phyloP scores from a whole-genome alignment of 2,113 vertebrate species.

The Barbus barbus region DNA sequence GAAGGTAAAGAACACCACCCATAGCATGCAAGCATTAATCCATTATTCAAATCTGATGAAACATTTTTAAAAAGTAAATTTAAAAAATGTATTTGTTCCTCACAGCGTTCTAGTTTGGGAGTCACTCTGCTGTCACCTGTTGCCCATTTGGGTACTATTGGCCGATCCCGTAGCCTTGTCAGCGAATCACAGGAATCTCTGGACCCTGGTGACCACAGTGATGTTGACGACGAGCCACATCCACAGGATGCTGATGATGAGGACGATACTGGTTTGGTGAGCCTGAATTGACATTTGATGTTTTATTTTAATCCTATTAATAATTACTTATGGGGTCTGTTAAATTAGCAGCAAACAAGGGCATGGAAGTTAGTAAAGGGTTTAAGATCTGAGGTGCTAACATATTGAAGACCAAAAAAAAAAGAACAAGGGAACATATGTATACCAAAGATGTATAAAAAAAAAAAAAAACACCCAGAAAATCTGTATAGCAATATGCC shows the following conservation, averaged over 20 bases:
- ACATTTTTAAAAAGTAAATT: no score
- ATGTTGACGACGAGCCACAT: slow-evolving; percentile 75
- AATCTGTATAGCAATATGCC: no score
- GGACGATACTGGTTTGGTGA: slow-evolving; percentile 80
- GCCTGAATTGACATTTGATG: slow-evolving; percentile 29
- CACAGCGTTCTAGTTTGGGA: slow-evolving; percentile 77
- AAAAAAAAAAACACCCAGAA: no score
- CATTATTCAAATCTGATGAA: neutral
- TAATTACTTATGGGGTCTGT: neutral
- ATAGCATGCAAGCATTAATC: neutral
- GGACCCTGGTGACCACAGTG: slow-evolving; percentile 79
- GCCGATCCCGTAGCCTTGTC: slow-evolving; percentile 79
- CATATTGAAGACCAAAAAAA: neutral
- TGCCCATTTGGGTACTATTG: slow-evolving; percentile 77
- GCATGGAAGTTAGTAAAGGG: no score
- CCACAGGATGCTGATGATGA: slow-evolving; percentile 84
- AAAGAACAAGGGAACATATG: no score
- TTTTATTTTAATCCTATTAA: neutral
- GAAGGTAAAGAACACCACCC: slow-evolving; percentile 76
- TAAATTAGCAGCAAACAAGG: neutral
- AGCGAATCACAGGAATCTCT: slow-evolving; percentile 78
- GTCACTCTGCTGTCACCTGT: slow-evolving; percentile 76
- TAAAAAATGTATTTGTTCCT: neutral
- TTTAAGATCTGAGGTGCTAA: neutral
- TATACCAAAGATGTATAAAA: no score